Percentiles rank a stretch among this genome's conserved stretches.
These are phyloP conservation scores for Crotalus tigris DNA, from an alignment of 2,113 vertebrate species.

Conservation along the genomic window DNA sequence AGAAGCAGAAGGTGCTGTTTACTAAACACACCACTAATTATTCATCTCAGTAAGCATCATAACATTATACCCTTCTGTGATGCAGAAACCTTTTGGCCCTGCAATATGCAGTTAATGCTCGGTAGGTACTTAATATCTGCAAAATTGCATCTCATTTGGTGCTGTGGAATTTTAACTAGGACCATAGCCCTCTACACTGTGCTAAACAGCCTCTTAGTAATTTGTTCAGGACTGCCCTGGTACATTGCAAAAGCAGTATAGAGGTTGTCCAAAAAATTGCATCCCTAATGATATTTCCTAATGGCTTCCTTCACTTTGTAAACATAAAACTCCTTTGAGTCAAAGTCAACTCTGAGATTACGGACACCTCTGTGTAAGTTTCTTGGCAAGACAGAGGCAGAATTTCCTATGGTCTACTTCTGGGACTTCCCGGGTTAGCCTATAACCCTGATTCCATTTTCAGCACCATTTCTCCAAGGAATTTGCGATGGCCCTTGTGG, in stretches of 20 bases:
- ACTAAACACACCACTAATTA: constrained; percentile 52
- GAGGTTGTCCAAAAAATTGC: neutral
- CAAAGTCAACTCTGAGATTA: neutral
- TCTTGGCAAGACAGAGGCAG: neutral
- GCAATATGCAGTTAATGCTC: constrained; percentile 40
- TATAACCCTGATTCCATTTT: neutral
- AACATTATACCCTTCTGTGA: constrained; percentile 29
- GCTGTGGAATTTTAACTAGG: constrained; percentile 31
- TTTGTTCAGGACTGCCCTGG: neutral
- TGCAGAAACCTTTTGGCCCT: constrained; percentile 28
- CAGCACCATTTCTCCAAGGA: neutral
- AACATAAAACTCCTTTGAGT: neutral
- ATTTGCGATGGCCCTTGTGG: neutral
- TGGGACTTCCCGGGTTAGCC: neutral
- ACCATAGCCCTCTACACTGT: neutral
- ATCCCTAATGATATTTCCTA: neutral
- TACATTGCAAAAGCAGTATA: too few species aligned
- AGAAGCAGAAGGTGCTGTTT: constrained; percentile 38
- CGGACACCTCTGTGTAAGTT: neutral
- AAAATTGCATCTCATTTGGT: constrained; percentile 38
- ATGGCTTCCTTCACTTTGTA: neutral
- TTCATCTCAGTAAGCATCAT: constrained; percentile 32
- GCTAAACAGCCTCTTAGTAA: neutral
- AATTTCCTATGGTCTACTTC: neutral
- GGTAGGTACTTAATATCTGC: constrained; percentile 59